These are phyloP conservation scores for Ectemnius lituratus DNA, from an alignment of 2,888 invertebrate genomes.

Conservation along the genomic window DNA sequence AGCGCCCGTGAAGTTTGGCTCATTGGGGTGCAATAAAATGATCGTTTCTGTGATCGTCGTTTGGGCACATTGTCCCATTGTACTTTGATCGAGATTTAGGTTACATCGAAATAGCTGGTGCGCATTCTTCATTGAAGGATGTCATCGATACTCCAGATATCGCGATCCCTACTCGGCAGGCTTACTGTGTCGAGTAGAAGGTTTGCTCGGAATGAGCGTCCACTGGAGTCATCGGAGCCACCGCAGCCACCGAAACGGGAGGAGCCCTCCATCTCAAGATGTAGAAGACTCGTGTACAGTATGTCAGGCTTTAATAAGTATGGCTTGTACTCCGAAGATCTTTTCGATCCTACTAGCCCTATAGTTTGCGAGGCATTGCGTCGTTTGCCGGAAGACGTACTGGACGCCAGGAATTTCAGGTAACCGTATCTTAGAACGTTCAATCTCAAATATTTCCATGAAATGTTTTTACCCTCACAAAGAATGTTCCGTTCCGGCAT, in stretches of 20 bases:
- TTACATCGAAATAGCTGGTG: too few relatives aligned
- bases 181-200: not conserved
- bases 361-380: conserved; percentile 41
- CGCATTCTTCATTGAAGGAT: not conserved
- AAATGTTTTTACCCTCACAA: too few relatives aligned
- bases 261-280: not conserved
- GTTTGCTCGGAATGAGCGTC: not conserved
- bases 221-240: too few relatives aligned
- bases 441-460: too few relatives aligned
- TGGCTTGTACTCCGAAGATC: conserved; percentile 54
- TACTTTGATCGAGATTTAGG: too few relatives aligned
- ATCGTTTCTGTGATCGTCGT: too few relatives aligned
- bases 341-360: conserved; percentile 27
- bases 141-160: not conserved
- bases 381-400: conserved; percentile 50
- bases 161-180: conserved; percentile 8
- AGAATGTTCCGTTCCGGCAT: too few relatives aligned
- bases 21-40: too few relatives aligned
- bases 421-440: conserved; percentile 7
- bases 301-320: conserved; percentile 46
- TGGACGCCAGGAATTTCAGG: conserved; percentile 59
- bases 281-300: conserved; percentile 29
- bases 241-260: too few relatives aligned
- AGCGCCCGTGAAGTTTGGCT: too few relatives aligned
- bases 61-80: too few relatives aligned